phyloP scores from a whole-genome alignment of 2,797 vertebrate species.

The Gymnoscopelus braueri region DNA sequence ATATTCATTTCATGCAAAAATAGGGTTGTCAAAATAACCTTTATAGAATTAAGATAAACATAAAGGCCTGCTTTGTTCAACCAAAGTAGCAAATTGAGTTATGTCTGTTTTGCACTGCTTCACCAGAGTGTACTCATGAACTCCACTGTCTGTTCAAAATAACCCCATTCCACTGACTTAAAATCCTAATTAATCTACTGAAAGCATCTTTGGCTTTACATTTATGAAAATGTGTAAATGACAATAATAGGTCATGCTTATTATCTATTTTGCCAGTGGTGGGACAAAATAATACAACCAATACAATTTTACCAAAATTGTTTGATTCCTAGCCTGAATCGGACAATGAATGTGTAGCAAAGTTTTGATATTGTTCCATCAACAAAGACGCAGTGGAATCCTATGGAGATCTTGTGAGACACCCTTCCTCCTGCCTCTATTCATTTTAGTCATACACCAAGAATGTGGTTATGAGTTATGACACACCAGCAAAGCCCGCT shows the following conservation, averaged over 20 bases:
- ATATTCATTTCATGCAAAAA: too few relatives aligned
- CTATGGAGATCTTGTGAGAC: neutral
- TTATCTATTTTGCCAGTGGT: too few relatives aligned
- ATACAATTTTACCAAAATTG: too few relatives aligned
- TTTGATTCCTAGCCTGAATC: too few relatives aligned
- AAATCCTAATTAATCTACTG: too few relatives aligned
- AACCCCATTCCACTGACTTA: neutral
- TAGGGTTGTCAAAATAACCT: conserved; percentile 22
- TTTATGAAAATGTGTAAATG: too few relatives aligned
- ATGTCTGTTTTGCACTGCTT: too few relatives aligned
- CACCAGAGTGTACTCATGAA: neutral
- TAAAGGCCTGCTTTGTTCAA: conserved; percentile 19
- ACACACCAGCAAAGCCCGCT: conserved; percentile 31
- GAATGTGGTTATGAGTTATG: conserved; percentile 47
- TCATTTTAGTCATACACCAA: conserved; percentile 38
- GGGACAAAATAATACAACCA: too few relatives aligned
- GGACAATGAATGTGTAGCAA: too few relatives aligned
- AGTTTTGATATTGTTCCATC: neutral
- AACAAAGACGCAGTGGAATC: neutral
- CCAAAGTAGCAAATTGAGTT: neutral
- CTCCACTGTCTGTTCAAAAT: conserved; percentile 4
- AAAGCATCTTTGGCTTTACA: too few relatives aligned
- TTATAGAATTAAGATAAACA: conserved; percentile 5
- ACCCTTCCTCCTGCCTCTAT: neutral
- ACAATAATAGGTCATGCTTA: too few relatives aligned